Percentiles rank a stretch among this genome's conserved stretches.
Conservation (phyloP, 2,888 invertebrate species). For the Agrochola lota region DNA sequence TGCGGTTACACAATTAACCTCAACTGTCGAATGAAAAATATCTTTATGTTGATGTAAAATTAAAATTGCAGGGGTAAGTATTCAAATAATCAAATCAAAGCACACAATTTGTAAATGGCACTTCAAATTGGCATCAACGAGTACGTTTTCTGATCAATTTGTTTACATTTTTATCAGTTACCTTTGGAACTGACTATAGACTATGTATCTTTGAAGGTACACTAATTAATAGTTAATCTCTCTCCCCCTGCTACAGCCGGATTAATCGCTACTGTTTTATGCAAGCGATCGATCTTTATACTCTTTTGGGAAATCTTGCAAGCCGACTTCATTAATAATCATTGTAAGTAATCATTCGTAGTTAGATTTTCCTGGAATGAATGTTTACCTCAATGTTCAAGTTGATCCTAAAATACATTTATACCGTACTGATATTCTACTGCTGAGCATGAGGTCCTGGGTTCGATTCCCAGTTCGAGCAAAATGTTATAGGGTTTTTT, state of each 20-base stretch:
- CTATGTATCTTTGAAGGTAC: constrained; percentile 14
- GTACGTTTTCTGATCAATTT: background rate
- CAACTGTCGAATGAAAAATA: background rate
- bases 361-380: background rate
- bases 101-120: background rate
- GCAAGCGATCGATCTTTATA: constrained; percentile 20
- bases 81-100: background rate
- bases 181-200: background rate
- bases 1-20: background rate
- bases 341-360: background rate
- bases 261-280: constrained; percentile 32
- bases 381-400: background rate
- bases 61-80: background rate
- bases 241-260: background rate
- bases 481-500: too few relatives aligned
- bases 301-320: constrained; percentile 17
- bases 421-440: background rate
- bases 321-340: background rate
- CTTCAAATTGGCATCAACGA: background rate
- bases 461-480: too few relatives aligned
- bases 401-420: background rate
- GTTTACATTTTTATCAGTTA: background rate
- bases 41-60: background rate
- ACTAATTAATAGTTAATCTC: constrained; percentile 24
- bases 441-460: too few relatives aligned